Base-by-base conservation (phyloP, 1,140 invertebrate species). In the Melanaphis sacchari region DNA sequence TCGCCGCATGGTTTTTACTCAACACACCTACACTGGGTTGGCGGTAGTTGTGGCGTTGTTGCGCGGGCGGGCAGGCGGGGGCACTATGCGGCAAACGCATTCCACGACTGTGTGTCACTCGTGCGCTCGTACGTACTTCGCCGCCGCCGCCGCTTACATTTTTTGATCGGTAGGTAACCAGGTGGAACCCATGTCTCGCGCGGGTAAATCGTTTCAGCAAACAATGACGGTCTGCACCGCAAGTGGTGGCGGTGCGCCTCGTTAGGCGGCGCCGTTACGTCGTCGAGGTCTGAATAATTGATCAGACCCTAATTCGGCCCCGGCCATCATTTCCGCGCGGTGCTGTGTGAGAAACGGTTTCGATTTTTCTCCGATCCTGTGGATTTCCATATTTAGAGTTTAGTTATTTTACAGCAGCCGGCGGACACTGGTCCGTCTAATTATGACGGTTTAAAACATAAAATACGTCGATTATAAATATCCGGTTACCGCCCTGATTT, bases 51-150 rank as follows among this genome's bases (percentile, higher is more conserved):
- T 11, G 38, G 36, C 40, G 31, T 22, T 18, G 2, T 2, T 9
- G 40, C 31, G 40, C 3, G 26, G 18, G 91, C 40, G 24, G n/a
- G 43, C 1, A 7, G 43, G 36, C 31, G 66, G 54, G 59, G 11
- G 9, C 43, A 36, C 46, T 40, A 82, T 93, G 43, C 85, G 46
- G 46, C 49, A 87, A 36, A 54, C 92, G 49, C 81, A 87, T 93
- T 93, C 85, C 85, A 54, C 85, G 43, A 43, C 92, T 66, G 54
- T 87, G 81, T 93, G 82, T 93, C 81, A 87, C 41, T 85, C 46
- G 81, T 24, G 40, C 31, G 81, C 7, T 26, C 11, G 1, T 18
- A 40, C 88, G 22, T 24, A 52, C 88, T 22, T 36, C 59, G 22
- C 36, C 31, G 22, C 18, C 87, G 36, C n/a, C 59, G 22, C 36